Evolutionary conservation across 2,888 invertebrate species (phyloP).

Genomic region (Plebejus argus): DNA sequence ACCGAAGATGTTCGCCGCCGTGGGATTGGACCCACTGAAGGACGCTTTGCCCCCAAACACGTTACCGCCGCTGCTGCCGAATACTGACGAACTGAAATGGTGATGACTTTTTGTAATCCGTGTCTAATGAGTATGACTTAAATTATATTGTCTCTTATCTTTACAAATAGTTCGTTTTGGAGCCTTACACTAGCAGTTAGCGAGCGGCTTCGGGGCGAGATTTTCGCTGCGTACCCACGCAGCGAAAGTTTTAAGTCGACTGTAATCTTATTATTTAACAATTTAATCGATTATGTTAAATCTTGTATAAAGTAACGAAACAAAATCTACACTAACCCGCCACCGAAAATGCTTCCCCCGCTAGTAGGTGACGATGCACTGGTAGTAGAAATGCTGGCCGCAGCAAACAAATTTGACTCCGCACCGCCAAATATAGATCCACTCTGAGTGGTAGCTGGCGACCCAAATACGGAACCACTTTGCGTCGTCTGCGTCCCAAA

Average conservation of each 20-base stretch:
- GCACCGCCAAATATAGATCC: slow-evolving; percentile 62
- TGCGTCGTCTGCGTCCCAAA: slow-evolving; percentile 39
- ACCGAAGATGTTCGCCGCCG: slow-evolving; percentile 63
- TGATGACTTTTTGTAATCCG: background rate
- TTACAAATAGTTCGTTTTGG: too few relatives aligned
- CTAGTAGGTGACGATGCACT: slow-evolving; percentile 56
- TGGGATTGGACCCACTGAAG: slow-evolving; percentile 62
- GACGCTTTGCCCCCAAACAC: slow-evolving; percentile 64
- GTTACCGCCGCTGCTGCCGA: slow-evolving; percentile 57
- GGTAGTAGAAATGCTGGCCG: slow-evolving; percentile 71
- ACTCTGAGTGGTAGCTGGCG: slow-evolving; percentile 54
- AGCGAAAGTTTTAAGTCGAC: too few relatives aligned
- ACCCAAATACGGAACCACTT: slow-evolving; percentile 52
- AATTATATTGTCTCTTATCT: too few relatives aligned
- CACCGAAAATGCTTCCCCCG: slow-evolving; percentile 66
- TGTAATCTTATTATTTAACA: too few relatives aligned
- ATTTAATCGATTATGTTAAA: too few relatives aligned
- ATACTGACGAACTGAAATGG: slow-evolving; percentile 55
- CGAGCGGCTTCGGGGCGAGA: too few relatives aligned
- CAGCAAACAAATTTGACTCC: slow-evolving; percentile 64
- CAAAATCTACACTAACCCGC: slow-evolving; percentile 52
- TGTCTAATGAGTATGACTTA: too few relatives aligned
- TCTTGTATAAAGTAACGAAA: background rate
- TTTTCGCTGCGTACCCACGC: too few relatives aligned
- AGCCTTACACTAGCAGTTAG: too few relatives aligned